phyloP scores from a whole-genome alignment of 1,140 invertebrate species.

The Pseudomyrmex pallidus region DNA sequence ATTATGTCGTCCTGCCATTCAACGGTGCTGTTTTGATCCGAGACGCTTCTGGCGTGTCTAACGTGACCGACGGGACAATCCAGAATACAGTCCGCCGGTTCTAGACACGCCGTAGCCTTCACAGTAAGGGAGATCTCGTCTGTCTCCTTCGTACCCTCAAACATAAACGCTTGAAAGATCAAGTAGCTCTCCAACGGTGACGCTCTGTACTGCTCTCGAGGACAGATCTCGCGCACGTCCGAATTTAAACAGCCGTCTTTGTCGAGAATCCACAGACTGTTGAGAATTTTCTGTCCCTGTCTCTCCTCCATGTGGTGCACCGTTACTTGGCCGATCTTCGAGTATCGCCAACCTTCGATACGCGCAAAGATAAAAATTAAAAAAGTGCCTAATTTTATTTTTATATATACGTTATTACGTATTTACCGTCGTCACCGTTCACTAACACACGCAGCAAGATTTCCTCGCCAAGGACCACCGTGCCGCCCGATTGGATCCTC shows the following conservation, averaged over 20 bases:
- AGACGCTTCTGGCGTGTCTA: conserved; percentile 67
- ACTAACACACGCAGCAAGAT: conserved; percentile 87
- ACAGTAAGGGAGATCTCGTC: conserved; percentile 88
- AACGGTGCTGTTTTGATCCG: conserved; percentile 60
- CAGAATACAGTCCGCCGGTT: conserved; percentile 86
- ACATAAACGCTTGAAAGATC: conserved; percentile 88
- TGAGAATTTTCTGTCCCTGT: conserved; percentile 77
- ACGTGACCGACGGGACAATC: conserved; percentile 75
- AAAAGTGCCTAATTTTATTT: background rate
- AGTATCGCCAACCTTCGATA: conserved; percentile 87
- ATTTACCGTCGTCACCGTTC: conserved; percentile 87
- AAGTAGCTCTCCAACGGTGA: conserved; percentile 84
- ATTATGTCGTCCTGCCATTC: conserved; percentile 77
- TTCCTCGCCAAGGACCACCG: conserved; percentile 88
- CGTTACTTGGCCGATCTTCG: conserved; percentile 87
- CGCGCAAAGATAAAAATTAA: background rate
- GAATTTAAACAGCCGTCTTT: conserved; percentile 87
- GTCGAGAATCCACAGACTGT: conserved; percentile 84
- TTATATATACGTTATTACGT: conserved; percentile 1
- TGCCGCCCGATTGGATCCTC: conserved; percentile 85
- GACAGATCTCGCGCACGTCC: conserved; percentile 85
- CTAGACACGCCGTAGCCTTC: conserved; percentile 87
- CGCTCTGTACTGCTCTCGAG: conserved; percentile 84
- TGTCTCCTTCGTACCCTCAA: conserved; percentile 88
- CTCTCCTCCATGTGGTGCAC: conserved; percentile 83